phyloP scores from a whole-genome alignment of 2,888 invertebrate species.

The Diploptera punctata region DNA sequence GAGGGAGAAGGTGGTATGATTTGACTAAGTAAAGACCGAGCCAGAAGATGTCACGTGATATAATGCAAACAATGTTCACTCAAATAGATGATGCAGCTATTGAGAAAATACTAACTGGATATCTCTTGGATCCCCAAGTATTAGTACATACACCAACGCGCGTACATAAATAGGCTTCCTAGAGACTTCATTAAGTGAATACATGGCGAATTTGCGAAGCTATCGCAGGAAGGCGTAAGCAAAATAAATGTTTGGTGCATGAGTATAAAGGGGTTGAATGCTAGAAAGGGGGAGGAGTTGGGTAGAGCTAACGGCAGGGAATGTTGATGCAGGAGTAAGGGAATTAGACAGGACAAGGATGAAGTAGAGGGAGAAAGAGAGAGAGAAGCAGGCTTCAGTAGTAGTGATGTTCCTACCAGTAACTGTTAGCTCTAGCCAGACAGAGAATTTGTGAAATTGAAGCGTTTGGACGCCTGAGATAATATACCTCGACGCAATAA shows the following conservation, averaged over 20 bases:
- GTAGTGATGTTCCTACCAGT: slow-evolving; percentile 4
- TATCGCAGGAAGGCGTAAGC: slow-evolving; percentile 29
- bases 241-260: slow-evolving; percentile 35
- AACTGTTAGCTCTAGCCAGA: slow-evolving; percentile 28
- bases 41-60: slow-evolving; percentile 15
- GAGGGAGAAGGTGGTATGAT: no score
- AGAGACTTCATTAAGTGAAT: slow-evolving; percentile 29
- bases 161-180: slow-evolving; percentile 28
- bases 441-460: slow-evolving; percentile 33
- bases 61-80: slow-evolving; percentile 24
- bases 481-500: slow-evolving; percentile 40
- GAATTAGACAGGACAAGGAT: slow-evolving; percentile 35
- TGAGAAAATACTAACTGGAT: slow-evolving; percentile 15
- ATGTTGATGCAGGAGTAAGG: slow-evolving; percentile 37
- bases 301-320: slow-evolving; percentile 18
- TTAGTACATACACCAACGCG: neutral
- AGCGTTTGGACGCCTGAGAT: slow-evolving; percentile 42
- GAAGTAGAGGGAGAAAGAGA: slow-evolving; percentile 26
- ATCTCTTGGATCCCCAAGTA: slow-evolving; percentile 11
- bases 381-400: neutral
- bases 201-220: slow-evolving; percentile 29
- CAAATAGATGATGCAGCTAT: slow-evolving; percentile 24
- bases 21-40: slow-evolving; percentile 16
- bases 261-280: slow-evolving; percentile 24
- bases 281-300: slow-evolving; percentile 13